Base-by-base conservation (phyloP, 2,113 vertebrate species). In the Synodontis membranacea region DNA sequence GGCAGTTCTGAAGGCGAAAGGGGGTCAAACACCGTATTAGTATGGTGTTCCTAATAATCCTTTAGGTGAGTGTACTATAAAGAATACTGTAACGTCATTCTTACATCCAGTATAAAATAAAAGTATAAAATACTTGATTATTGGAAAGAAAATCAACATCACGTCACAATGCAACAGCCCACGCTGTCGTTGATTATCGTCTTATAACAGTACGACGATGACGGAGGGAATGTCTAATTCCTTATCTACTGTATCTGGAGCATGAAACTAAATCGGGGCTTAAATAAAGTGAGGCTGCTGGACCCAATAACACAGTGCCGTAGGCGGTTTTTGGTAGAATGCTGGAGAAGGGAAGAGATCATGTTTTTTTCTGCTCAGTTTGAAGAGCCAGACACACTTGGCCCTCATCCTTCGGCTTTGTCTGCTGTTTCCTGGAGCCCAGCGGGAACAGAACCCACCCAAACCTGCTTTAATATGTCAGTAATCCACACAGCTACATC, bases 381-480 rank as follows among this genome's bases (percentile, higher is more conserved):
- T 80, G 46, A 52, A 37, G 50, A 54, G 17, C 78, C 52, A 28
- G 39, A 31, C 44, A 54, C 31, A 42, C 31, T 11, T 15, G 44
- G n/a, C 54, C 15, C 28, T 62, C 50, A 15, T 80, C 68, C 42
- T 76, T 15, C 46, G 4, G 74, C 74, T 44, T 62, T 48, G 44
- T 68, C 58, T 82, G n/a, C 78, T 37, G 54, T 84, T 42, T 48
- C 64, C 74, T 50, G 68, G 56, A 83, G 75, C 82, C 64, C 80
- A n/a, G 37, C 25, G 48, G 80, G 80, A 42, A 81, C 44, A 37
- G 46, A 88, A 74, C 68, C 54, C 75, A 86, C 52, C 68, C 42
- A 34, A 52, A 82, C 56, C 66, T 15, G 25, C 83, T 85, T 72
- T 89, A 75, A 87, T 79, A 82, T 86, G 60, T 83, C 54, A 28